Conservation (phyloP, 2,888 invertebrate species). For the Nezara viridula region DNA sequence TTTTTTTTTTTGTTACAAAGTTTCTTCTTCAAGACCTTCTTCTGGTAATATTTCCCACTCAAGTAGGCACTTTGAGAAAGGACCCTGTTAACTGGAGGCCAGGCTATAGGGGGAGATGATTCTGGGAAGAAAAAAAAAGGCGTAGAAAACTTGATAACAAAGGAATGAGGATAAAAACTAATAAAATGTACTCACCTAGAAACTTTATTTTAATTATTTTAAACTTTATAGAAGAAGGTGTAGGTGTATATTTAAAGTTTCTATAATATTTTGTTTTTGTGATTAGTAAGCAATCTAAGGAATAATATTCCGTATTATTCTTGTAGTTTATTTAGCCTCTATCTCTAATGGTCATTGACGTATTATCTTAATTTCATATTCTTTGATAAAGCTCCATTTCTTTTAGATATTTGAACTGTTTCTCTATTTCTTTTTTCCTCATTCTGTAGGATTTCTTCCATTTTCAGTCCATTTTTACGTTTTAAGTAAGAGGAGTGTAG, state of each 20-base stretch:
- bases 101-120: background rate
- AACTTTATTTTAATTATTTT: background rate
- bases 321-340: too few relatives aligned
- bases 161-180: background rate
- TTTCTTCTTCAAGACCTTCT: background rate
- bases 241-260: background rate
- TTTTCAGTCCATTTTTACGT: too few relatives aligned
- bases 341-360: too few relatives aligned
- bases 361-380: too few relatives aligned
- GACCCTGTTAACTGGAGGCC: background rate
- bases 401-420: too few relatives aligned
- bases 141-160: background rate
- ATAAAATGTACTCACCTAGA: background rate
- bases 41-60: slow-evolving; percentile 23
- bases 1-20: background rate
- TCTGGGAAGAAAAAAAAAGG: background rate
- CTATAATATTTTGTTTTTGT: background rate
- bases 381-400: too few relatives aligned
- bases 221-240: background rate
- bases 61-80: slow-evolving; percentile 37
- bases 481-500: too few relatives aligned
- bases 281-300: background rate
- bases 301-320: too few relatives aligned
- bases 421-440: too few relatives aligned
- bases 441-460: too few relatives aligned